These are phyloP conservation scores for Avahi laniger DNA, from an alignment of 2,797 vertebrate species.

Conservation along the genomic window DNA sequence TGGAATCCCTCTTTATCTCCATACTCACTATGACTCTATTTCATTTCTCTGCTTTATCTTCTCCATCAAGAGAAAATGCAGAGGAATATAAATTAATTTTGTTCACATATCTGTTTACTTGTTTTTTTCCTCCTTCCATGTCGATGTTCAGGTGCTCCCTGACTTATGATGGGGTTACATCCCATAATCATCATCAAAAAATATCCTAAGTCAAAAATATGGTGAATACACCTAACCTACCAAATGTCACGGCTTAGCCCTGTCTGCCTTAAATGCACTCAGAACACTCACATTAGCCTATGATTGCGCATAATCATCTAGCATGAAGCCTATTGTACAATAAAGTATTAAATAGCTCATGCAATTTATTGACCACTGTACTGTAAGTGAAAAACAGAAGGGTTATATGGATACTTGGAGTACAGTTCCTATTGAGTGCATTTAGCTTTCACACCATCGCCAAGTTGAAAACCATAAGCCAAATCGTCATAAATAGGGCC, in stretches of 20 bases:
- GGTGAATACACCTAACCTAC: background rate
- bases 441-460: background rate
- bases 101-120: background rate
- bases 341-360: background rate
- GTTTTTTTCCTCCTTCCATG: background rate
- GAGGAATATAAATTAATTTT: background rate
- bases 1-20: background rate
- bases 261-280: background rate
- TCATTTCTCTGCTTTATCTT: background rate
- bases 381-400: background rate
- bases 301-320: background rate
- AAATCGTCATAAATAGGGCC: background rate
- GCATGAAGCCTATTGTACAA: background rate
- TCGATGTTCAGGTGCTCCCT: background rate
- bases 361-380: background rate
- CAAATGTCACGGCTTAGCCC: background rate
- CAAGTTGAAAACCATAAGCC: background rate
- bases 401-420: background rate
- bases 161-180: background rate
- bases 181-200: background rate
- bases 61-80: background rate
- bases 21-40: no score
- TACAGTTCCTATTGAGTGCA: background rate
- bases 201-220: background rate
- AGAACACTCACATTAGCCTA: background rate